Evolutionary conservation across 2,797 vertebrate genomes (phyloP), one percentile per base, ranked within the genome.

Genomic region (Clarias pachynema): DNA sequence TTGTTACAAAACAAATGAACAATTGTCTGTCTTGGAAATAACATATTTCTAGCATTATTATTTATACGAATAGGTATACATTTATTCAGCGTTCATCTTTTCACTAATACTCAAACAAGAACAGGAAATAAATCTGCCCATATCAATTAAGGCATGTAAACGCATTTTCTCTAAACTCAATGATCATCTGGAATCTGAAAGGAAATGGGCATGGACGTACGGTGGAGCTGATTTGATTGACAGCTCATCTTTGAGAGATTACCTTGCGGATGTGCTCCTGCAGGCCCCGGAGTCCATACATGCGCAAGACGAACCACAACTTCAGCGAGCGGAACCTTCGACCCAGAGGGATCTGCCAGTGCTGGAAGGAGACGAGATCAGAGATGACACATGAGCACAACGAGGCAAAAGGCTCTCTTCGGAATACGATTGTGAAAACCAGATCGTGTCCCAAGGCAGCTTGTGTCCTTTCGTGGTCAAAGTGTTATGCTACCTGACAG

Each of bases 331-430:
- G 98, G 90, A 99, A 99, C 88, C 98, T 93, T 87, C 98, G 96
- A 16, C 97, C 98, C 84, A 99, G 92, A 0, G 98, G 98, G 84
- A 99, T 96, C 91, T 99, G 97, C 98, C 98, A 99, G 83, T 99
- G 98, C 98, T 99, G 91, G 14, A 85, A 86, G 31, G 65, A 86
- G 83, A 89, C 77, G 37, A 75, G 34, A 7, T 34, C 8, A 8
- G n/a, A 20, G 10, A 87, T 73, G 59, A 86, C 66, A 81, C 10
- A 57, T 72, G 56, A 73, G 81, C 78, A 78, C 73, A 24, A 3
- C 20, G 1, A 9, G 14, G 24, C 14, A 60, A 26, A 37, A n/a
- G 5, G n/a, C 6, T 74, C 68, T 40, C 14, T 34, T 20, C 0
- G 44, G 31, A 40, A 72, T 26, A 70, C 40, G 65, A 68, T 56